Evolutionary conservation across 2,797 vertebrate genomes (phyloP).

Genomic region (Margarornis squamiger): DNA sequence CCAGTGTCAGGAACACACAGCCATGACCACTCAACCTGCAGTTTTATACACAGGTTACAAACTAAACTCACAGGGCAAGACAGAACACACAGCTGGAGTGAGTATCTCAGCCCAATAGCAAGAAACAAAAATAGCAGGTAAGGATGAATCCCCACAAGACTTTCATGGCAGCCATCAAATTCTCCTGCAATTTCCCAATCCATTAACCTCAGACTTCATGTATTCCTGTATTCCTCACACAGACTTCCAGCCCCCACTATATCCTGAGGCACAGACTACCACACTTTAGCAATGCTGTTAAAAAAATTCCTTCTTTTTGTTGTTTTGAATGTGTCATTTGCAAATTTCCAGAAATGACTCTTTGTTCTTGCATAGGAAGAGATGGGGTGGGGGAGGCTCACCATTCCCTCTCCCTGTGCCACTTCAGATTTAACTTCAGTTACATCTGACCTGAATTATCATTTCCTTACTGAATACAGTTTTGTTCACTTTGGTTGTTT

Average conservation of each 20-base stretch:
- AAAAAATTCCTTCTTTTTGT: neutral
- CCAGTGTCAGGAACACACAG: accelerated
- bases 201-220: neutral
- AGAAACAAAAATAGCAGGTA: neutral
- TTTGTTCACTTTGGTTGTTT: neutral
- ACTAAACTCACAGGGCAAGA: neutral
- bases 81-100: accelerated
- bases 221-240: neutral
- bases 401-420: neutral
- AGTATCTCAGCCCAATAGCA: neutral
- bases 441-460: neutral
- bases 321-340: neutral
- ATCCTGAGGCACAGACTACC: neutral
- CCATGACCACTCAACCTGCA: neutral
- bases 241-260: neutral
- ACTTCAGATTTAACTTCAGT: neutral
- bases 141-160: neutral
- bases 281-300: neutral
- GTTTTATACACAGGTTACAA: neutral
- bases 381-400: neutral
- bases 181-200: neutral
- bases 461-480: neutral
- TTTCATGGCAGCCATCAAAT: neutral
- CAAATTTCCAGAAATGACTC: neutral
- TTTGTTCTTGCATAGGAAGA: neutral